A percentile compares a stretch with the other conserved stretches of the same genome.
Evolutionary conservation across 2,888 invertebrate genomes (phyloP).

Genomic region (Pharmacophagus antenor): DNA sequence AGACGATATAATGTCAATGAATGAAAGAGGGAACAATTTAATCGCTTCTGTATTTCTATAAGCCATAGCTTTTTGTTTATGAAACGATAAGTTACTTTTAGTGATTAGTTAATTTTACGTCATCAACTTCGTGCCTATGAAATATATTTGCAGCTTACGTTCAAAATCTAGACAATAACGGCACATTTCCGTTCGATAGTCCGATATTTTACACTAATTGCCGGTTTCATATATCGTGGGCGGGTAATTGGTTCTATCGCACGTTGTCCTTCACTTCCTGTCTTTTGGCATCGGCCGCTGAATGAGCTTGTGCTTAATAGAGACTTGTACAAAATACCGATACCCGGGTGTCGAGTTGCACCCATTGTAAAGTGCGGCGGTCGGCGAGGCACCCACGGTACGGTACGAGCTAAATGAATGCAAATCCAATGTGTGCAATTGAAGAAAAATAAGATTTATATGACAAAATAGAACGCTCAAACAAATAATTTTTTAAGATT

Average conservation of each 20-base stretch:
- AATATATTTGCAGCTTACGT: conserved; percentile 24
- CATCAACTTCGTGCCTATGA: neutral
- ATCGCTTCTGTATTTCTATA: conserved; percentile 33
- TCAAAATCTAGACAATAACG: conserved; percentile 32
- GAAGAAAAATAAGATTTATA: conserved; percentile 9
- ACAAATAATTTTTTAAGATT: neutral
- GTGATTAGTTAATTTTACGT: neutral
- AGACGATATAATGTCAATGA: neutral
- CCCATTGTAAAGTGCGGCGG: conserved; percentile 53
- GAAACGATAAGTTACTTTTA: neutral
- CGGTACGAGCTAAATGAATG: conserved; percentile 29
- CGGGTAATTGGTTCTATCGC: conserved; percentile 76
- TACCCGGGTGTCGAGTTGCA: conserved; percentile 63
- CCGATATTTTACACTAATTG: conserved; percentile 76
- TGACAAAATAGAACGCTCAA: neutral
- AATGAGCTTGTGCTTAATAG: conserved; percentile 51
- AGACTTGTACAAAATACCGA: conserved; percentile 59
- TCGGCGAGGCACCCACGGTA: conserved; percentile 64
- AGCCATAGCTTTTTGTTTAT: neutral
- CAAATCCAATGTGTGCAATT: conserved; percentile 16
- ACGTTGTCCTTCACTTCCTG: conserved; percentile 76
- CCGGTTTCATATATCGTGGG: conserved; percentile 76
- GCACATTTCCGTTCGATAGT: conserved; percentile 59
- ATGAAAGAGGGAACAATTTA: conserved; percentile 7
- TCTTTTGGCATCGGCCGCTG: conserved; percentile 59